Percentiles rank a stretch among this genome's conserved stretches.
These are phyloP conservation scores for Brachyptera putata DNA, from an alignment of 2,888 invertebrate species.

Conservation along the genomic window DNA sequence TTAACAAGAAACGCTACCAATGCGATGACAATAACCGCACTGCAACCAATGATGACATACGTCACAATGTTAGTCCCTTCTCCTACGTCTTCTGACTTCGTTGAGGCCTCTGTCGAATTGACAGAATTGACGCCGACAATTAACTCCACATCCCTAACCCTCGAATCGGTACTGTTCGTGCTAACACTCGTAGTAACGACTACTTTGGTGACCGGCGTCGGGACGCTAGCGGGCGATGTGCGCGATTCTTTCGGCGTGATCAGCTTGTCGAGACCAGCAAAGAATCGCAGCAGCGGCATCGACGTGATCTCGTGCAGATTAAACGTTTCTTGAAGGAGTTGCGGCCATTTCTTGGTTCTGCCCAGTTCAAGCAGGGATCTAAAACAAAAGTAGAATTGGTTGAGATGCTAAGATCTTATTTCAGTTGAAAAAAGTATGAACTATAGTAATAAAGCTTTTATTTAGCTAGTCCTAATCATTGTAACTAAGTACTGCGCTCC, in stretches of 20 bases:
- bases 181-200: no score
- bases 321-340: conserved; percentile 50
- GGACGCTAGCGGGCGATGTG: no score
- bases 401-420: no score
- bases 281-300: conserved; percentile 53
- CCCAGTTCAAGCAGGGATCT: conserved; percentile 56
- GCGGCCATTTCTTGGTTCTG: conserved; percentile 48
- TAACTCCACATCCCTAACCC: no score
- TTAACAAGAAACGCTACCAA: not conserved
- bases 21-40: not conserved
- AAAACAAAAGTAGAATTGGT: conserved; percentile 37
- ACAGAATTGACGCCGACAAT: no score
- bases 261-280: conserved; percentile 35
- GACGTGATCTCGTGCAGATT: conserved; percentile 49
- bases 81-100: not conserved
- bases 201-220: no score
- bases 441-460: no score
- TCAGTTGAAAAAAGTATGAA: no score
- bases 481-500: no score
- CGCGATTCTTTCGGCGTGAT: not conserved
- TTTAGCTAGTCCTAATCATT: no score
- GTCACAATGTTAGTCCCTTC: not conserved
- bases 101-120: no score
- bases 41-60: not conserved
- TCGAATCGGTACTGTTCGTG: no score